These are phyloP conservation scores for Parasteatoda tepidariorum DNA, from an alignment of 1,140 invertebrate genomes.

Conservation along the genomic window DNA sequence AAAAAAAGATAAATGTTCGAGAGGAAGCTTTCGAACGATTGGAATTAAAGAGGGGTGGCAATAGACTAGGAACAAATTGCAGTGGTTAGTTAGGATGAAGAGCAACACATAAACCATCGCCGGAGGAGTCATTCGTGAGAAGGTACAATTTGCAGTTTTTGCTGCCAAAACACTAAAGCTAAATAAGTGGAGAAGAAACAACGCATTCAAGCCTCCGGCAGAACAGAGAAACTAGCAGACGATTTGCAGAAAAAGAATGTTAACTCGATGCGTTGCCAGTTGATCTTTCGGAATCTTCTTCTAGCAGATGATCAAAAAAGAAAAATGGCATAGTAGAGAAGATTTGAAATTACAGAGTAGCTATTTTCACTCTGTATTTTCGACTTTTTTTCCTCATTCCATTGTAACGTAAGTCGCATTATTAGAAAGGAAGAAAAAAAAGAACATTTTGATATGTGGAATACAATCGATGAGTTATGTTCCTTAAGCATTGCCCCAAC, in stretches of 20 bases:
- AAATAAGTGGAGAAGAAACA: conserved; percentile 43
- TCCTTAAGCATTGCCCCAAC: too few species aligned
- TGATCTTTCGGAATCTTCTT: not conserved
- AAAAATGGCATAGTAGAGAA: conserved; percentile 33
- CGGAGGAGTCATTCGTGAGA: conserved; percentile 50
- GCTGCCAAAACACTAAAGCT: conserved; percentile 53
- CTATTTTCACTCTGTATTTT: conserved; percentile 37
- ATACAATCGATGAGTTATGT: not conserved
- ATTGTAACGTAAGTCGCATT: conserved; percentile 38
- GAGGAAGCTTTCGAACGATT: not conserved
- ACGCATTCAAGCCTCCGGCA: not conserved
- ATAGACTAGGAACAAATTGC: not conserved
- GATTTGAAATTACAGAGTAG: conserved; percentile 52
- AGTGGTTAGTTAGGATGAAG: not conserved
- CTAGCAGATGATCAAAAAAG: conserved; percentile 8
- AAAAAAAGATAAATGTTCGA: too few species aligned
- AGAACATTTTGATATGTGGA: not conserved
- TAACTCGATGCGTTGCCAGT: conserved; percentile 33
- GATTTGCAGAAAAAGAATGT: conserved; percentile 54
- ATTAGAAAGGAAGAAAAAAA: not conserved
- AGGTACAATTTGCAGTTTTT: conserved; percentile 54
- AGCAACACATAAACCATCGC: conserved; percentile 48
- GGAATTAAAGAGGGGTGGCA: not conserved
- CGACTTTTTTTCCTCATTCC: not conserved
- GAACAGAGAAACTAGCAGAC: conserved; percentile 16